phyloP scores from a whole-genome alignment of 2,888 invertebrate species.

The Drosophila sordidula region DNA sequence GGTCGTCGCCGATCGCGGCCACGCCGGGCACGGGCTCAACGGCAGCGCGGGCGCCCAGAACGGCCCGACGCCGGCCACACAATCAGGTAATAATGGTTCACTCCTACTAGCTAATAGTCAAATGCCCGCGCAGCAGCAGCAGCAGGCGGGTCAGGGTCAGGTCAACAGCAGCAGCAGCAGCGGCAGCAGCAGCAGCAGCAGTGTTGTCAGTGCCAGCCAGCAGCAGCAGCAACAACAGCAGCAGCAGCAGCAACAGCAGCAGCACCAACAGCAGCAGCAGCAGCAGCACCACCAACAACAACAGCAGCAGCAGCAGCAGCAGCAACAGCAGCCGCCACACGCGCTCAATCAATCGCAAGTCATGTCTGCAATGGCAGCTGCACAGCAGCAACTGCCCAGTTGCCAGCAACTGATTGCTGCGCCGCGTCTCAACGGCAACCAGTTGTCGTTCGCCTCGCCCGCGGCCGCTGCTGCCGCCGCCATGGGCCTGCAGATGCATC shows the following conservation, averaged over 20 bases:
- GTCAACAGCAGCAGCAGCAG: slow-evolving; percentile 82
- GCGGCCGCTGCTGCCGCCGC: slow-evolving; percentile 84
- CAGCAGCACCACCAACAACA: slow-evolving; percentile 77
- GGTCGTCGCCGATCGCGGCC: slow-evolving; percentile 82
- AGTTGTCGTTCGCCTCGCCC: slow-evolving; percentile 85
- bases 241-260: slow-evolving; percentile 84
- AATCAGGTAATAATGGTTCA: slow-evolving; percentile 85
- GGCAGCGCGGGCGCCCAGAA: slow-evolving; percentile 71
- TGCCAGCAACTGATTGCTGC: slow-evolving; percentile 85
- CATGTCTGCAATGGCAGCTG: slow-evolving; percentile 73
- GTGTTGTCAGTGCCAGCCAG: slow-evolving; percentile 47
- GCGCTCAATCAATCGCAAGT: slow-evolving; percentile 64
- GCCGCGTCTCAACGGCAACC: slow-evolving; percentile 87
- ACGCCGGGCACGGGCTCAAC: slow-evolving; percentile 70
- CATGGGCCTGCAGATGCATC: slow-evolving; percentile 86
- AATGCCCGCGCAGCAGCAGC: slow-evolving; percentile 68
- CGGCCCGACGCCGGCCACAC: slow-evolving; percentile 82
- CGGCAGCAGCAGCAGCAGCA: slow-evolving; percentile 70
- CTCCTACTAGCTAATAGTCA: slow-evolving; percentile 84
- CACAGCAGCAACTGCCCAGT: slow-evolving; percentile 62
- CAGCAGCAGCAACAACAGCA: slow-evolving; percentile 85
- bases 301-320: slow-evolving; percentile 61
- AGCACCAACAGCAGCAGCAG: slow-evolving; percentile 61
- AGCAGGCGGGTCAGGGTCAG: slow-evolving; percentile 58
- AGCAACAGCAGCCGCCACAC: slow-evolving; percentile 61